A percentile compares a stretch with the other conserved stretches of the same genome.
These are phyloP conservation scores for Fundulus diaphanus DNA, from an alignment of 2,797 vertebrate species.

Conservation along the genomic window DNA sequence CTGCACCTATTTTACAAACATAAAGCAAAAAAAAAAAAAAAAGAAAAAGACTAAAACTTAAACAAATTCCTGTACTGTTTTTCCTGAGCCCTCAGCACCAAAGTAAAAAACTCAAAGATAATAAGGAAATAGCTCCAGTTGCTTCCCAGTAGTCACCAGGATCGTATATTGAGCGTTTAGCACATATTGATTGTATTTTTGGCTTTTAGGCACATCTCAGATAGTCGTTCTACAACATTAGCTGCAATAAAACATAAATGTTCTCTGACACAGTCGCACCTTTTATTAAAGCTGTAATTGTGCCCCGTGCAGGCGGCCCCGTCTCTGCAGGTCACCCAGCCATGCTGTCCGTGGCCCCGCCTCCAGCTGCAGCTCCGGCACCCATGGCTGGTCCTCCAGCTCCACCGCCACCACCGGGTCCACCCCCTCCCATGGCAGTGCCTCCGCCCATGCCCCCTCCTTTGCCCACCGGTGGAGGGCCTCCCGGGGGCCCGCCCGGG, in stretches of 20 bases:
- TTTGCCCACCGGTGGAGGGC: slow-evolving; percentile 84
- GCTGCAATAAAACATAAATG: slow-evolving; percentile 6
- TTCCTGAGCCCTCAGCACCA: not conserved
- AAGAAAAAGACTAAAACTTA: not conserved
- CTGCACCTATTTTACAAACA: not conserved
- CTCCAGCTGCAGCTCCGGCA: slow-evolving; percentile 78
- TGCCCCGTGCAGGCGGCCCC: slow-evolving; percentile 83
- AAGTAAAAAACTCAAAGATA: not conserved
- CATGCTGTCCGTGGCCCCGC: slow-evolving; percentile 77
- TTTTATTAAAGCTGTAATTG: slow-evolving; percentile 51
- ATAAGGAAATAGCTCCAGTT: not conserved
- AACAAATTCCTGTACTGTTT: not conserved
- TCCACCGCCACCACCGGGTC: slow-evolving; percentile 83
- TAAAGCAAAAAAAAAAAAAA: not conserved
- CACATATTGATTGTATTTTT: not conserved
- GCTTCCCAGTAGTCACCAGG: not conserved
- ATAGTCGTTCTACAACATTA: slow-evolving; percentile 11
- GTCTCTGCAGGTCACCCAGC: slow-evolving; percentile 90
- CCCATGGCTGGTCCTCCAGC: slow-evolving; percentile 88
- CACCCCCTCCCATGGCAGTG: slow-evolving; percentile 81
- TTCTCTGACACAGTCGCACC: not conserved
- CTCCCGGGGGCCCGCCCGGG: slow-evolving; percentile 84
- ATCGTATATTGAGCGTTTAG: too few relatives aligned
- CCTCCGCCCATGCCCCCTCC: slow-evolving; percentile 86
- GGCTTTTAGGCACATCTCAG: not conserved